Evolutionary conservation across 2,888 invertebrate species (phyloP).

Genomic region (Scrobipalpa atriplicella): DNA sequence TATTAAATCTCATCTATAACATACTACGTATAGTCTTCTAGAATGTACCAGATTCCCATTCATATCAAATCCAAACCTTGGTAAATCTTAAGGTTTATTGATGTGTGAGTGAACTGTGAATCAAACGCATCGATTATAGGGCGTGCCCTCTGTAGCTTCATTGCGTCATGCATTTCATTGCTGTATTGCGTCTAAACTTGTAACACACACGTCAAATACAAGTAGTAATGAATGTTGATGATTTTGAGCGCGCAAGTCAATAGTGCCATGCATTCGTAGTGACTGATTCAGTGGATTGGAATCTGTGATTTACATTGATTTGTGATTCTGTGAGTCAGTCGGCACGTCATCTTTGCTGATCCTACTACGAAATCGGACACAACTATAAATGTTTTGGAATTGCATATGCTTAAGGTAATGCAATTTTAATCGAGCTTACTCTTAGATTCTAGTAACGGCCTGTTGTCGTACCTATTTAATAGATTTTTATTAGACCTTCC

Average conservation of each 20-base stretch:
- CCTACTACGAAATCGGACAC: neutral
- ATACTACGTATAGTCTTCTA: neutral
- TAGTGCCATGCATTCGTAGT: neutral
- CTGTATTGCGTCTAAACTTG: too few species aligned
- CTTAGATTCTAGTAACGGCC: too few species aligned
- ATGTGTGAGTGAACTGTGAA: conserved; percentile 27
- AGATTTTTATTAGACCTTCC: too few species aligned
- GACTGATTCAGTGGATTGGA: conserved; percentile 38
- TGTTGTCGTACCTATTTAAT: too few species aligned
- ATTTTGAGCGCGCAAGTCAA: neutral
- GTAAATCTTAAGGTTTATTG: conserved; percentile 26
- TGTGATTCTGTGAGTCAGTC: conserved; percentile 35
- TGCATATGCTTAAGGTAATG: too few species aligned
- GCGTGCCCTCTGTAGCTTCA: too few species aligned
- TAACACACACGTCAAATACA: neutral
- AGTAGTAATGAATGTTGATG: neutral
- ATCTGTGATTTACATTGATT: conserved; percentile 34
- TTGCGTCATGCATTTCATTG: too few species aligned
- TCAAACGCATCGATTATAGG: conserved; percentile 15
- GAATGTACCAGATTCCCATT: neutral
- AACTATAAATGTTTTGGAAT: too few species aligned
- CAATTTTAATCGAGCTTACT: too few species aligned
- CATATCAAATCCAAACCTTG: neutral
- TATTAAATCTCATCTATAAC: neutral
- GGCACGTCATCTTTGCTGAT: neutral